These are phyloP conservation scores for Spilosoma lubricipeda DNA, from an alignment of 2,888 invertebrate genomes.

Conservation along the genomic window DNA sequence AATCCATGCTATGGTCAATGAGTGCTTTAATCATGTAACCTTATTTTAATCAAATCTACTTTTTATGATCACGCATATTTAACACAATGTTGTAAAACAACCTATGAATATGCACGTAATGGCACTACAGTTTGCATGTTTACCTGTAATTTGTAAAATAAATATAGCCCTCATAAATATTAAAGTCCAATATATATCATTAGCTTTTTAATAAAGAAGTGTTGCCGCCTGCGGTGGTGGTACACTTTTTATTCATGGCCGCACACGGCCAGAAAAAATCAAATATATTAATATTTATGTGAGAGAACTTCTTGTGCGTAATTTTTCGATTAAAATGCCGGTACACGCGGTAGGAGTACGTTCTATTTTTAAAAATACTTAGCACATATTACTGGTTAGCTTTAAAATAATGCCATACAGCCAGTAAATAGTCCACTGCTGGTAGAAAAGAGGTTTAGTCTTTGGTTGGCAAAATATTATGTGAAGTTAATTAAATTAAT, in stretches of 20 bases:
- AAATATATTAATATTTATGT: conserved; percentile 46
- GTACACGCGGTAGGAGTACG: conserved; percentile 31
- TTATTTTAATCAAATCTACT: neutral
- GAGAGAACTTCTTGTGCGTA: conserved; percentile 33
- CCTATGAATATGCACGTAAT: neutral
- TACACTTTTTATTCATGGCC: conserved; percentile 44
- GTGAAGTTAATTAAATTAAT: neutral
- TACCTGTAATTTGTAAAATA: conserved; percentile 42
- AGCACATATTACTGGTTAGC: neutral
- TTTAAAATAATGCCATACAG: neutral
- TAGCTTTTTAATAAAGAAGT: conserved; percentile 49
- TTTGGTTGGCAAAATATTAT: no score
- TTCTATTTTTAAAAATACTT: conserved; percentile 11
- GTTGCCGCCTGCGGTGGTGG: conserved; percentile 43
- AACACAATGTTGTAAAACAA: neutral
- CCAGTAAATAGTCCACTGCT: no score
- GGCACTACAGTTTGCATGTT: neutral
- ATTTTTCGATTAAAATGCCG: conserved; percentile 50
- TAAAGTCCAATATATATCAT: conserved; percentile 40
- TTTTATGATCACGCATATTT: conserved; percentile 1
- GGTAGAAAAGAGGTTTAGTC: no score
- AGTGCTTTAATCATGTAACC: no score
- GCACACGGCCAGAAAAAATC: conserved; percentile 34
- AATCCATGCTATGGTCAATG: neutral
- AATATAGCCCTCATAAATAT: conserved; percentile 48